Conservation (phyloP, 2,888 invertebrate genomes). For the Spodoptera exigua region DNA sequence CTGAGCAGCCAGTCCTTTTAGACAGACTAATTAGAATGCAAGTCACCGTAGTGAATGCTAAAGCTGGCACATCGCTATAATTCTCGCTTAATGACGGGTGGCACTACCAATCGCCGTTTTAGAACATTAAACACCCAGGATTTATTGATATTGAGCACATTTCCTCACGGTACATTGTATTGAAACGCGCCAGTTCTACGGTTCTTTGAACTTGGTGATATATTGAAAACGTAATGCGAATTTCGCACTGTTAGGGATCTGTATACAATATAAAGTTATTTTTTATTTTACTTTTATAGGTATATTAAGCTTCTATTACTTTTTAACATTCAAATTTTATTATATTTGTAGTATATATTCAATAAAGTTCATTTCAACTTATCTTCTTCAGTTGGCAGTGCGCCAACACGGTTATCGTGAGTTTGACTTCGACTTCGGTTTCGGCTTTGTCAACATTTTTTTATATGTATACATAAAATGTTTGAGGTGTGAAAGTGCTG, state of each 20-base stretch:
- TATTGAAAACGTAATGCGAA: not conserved
- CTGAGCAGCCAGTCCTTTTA: slow-evolving; percentile 2
- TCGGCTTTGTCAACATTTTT: no score
- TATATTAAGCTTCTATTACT: no score
- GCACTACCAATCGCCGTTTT: slow-evolving; percentile 51
- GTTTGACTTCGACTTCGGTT: no score
- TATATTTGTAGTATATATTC: no score
- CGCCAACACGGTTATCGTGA: no score
- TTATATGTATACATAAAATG: no score
- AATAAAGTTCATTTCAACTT: no score
- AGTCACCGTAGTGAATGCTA: slow-evolving; percentile 49
- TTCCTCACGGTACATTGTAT: slow-evolving; percentile 33
- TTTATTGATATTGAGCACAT: slow-evolving; percentile 44
- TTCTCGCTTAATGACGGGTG: slow-evolving; percentile 53
- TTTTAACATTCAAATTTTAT: no score
- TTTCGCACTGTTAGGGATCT: not conserved
- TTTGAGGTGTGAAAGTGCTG: no score
- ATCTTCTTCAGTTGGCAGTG: no score
- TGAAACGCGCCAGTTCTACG: slow-evolving; percentile 21
- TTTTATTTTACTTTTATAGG: no score
- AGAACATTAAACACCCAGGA: slow-evolving; percentile 48
- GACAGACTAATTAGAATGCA: slow-evolving; percentile 48
- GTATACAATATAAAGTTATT: no score
- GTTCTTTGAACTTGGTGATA: not conserved
- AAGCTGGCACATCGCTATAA: slow-evolving; percentile 47